Conservation (phyloP, 2,113 vertebrate genomes). For the Tupaia tana region DNA sequence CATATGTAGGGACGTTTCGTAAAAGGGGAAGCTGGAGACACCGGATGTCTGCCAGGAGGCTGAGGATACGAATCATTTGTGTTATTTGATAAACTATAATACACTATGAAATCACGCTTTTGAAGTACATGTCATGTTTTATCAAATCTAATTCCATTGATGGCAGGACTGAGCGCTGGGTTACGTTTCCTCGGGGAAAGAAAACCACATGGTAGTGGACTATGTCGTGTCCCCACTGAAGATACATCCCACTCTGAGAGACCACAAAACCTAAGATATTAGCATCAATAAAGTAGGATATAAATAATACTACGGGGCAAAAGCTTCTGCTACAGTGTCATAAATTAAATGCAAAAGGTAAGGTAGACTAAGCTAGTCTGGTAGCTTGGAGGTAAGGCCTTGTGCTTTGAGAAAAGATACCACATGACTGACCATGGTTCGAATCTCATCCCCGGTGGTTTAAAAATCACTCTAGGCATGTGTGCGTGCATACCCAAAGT, state of each 20-base stretch:
- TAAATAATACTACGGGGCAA: background rate
- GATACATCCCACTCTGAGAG: background rate
- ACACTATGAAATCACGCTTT: slow-evolving; percentile 7
- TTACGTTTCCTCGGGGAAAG: slow-evolving; percentile 1
- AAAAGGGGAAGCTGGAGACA: background rate
- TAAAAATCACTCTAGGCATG: too few species aligned
- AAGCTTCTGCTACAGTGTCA: background rate
- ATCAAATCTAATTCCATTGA: background rate
- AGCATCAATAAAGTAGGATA: background rate
- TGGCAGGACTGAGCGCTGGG: background rate
- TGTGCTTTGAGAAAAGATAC: too few species aligned
- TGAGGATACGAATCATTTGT: background rate
- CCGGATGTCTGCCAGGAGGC: background rate
- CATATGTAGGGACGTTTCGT: background rate
- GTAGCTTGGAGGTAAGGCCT: too few species aligned
- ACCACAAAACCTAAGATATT: slow-evolving; percentile 8
- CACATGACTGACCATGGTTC: too few species aligned
- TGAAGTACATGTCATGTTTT: background rate
- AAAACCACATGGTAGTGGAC: background rate
- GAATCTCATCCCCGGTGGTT: too few species aligned
- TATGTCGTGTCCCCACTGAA: background rate
- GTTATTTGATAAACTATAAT: background rate
- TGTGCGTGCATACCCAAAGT: too few species aligned
- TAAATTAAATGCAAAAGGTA: background rate
- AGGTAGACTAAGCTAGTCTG: background rate